Base-by-base conservation (phyloP, 2,888 invertebrate genomes). In the Trilocha varians region DNA sequence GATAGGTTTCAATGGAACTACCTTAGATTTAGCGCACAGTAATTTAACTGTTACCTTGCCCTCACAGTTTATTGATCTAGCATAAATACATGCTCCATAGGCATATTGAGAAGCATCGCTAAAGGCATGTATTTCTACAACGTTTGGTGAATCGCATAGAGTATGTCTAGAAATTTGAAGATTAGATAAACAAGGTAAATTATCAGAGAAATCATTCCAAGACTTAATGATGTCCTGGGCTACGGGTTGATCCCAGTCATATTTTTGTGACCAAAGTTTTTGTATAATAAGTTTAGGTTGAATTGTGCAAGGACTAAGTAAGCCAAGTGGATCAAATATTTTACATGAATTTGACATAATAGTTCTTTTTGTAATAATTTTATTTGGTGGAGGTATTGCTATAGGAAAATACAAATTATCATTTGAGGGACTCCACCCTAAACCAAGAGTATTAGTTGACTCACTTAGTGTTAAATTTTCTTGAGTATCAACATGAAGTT, bases 11-110 rank as follows among this genome's bases (percentile, higher is more conserved):
- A 57, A 5, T 1, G 53, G 50, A 5, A 49, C 43, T 5, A 55
- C 52, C 34, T 46, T 45, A 5, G 51, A 45, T 33, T 55, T 55
- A 1, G 53, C 41, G 25, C 53, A 55, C 5, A 55, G 32, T 8
- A 58, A 38, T 2, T 37, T 41, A 2, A 51, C 48, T 13, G 11
- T 25, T 3, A 41, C 18, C n/a, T 37, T 16, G 9, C 33, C 33
- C 3, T 34, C 13, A 3, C 5, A 8, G 13, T 33, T 32, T 8
- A 33, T 16, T 15, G 41, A 41, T 18, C 13, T 32, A 2, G 37
- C 3, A 14, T 41, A 41, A 8, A 41, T n/a, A 13, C 41, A 41
- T 14, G 16, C 17, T 4, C 41, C 41, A 13, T 37, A 25, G 13
- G 41, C 41, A 11, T 13, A 3, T 25, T 37, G 36, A 3, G 37